Conservation (phyloP, 1,140 invertebrate genomes). For the Lordiphosa clarofinis region DNA sequence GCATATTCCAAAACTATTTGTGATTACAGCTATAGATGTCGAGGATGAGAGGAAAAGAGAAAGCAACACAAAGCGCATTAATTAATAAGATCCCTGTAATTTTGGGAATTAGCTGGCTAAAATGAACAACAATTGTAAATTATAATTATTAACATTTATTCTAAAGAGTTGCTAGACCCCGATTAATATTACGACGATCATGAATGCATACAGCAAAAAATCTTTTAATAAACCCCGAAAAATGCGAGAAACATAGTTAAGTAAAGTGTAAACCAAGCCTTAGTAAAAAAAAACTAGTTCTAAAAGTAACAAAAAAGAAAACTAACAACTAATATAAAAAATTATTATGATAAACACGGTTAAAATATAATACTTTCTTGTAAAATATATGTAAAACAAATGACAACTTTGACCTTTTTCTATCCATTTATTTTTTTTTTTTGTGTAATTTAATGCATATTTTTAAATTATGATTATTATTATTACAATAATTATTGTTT, state of each 20-base stretch:
- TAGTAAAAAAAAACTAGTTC: slow-evolving; percentile 70
- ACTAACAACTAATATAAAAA: slow-evolving; percentile 43
- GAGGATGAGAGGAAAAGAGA: slow-evolving; percentile 31
- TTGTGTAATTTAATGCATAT: slow-evolving; percentile 35
- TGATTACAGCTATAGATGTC: slow-evolving; percentile 68
- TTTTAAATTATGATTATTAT: slow-evolving; percentile 49
- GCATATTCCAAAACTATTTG: slow-evolving; percentile 78
- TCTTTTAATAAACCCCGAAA: slow-evolving; percentile 20
- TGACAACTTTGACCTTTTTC: slow-evolving; percentile 34
- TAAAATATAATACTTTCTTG: slow-evolving; percentile 44
- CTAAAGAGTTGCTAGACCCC: slow-evolving; percentile 7
- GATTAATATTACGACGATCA: no score
- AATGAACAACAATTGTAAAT: slow-evolving; percentile 57
- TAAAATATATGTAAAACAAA: slow-evolving; percentile 56
- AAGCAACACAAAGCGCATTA: slow-evolving; percentile 63
- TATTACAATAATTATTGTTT: slow-evolving; percentile 53
- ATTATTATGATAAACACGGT: slow-evolving; percentile 34
- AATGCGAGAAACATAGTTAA: slow-evolving; percentile 45
- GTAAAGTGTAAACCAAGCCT: slow-evolving; percentile 73
- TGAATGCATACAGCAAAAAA: slow-evolving; percentile 39
- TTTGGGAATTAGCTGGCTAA: slow-evolving; percentile 29
- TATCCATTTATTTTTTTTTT: slow-evolving; percentile 37
- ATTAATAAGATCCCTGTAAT: slow-evolving; percentile 27
- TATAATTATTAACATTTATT: slow-evolving; percentile 22
- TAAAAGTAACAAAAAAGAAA: slow-evolving; percentile 42